Evolutionary conservation across 2,797 vertebrate species (phyloP).

Genomic region (Sebastes minor): DNA sequence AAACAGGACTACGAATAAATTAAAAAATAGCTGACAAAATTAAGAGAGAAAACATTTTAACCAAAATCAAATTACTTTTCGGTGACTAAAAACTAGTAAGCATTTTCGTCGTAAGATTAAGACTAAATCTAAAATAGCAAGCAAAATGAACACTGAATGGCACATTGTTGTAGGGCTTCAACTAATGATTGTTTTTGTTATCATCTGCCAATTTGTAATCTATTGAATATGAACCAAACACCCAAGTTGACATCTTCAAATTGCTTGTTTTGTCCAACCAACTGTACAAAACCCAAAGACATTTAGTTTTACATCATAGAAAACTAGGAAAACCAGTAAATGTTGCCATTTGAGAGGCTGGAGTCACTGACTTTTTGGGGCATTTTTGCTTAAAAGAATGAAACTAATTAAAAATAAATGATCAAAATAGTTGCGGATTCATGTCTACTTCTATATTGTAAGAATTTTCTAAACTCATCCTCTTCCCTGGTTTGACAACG

Average conservation of each 20-base stretch:
- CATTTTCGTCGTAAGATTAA: fast-evolving
- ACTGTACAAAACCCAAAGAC: background rate
- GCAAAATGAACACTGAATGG: no score
- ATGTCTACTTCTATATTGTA: background rate
- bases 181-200: background rate
- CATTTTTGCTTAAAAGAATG: background rate
- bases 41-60: no score
- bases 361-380: fast-evolving
- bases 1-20: no score
- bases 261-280: background rate
- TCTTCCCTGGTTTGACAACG: background rate
- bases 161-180: background rate
- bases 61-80: no score
- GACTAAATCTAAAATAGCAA: no score
- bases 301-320: background rate
- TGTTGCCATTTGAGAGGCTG: background rate
- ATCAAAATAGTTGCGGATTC: background rate
- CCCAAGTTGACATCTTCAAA: background rate
- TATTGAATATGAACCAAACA: background rate
- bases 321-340: background rate
- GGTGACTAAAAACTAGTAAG: no score
- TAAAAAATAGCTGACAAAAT: no score
- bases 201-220: background rate
- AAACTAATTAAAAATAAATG: fast-evolving
- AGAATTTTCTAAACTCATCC: background rate